Evolutionary conservation across 2,113 vertebrate genomes (phyloP).

Genomic region (Dunckerocampus dactyliophorus): DNA sequence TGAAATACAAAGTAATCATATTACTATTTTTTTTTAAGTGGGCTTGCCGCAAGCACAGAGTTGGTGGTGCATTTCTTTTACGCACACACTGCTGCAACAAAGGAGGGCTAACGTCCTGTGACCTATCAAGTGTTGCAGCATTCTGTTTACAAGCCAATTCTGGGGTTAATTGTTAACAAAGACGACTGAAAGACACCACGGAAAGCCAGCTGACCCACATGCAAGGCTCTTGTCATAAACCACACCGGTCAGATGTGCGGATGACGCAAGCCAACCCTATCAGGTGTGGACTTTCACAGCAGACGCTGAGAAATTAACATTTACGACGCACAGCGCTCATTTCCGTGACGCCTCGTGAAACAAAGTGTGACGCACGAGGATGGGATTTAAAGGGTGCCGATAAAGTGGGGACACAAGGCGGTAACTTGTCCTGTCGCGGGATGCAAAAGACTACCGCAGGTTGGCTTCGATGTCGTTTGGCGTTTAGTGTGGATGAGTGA

Average conservation of each 20-base stretch:
- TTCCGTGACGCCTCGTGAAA: constrained; percentile 8
- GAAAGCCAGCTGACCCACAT: neutral
- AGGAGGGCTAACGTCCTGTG: constrained; percentile 62
- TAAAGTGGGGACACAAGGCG: neutral
- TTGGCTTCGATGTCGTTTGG: constrained; percentile 33
- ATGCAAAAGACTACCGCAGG: neutral
- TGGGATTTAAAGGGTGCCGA: neutral
- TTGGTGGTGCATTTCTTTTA: constrained; percentile 49
- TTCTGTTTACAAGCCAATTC: constrained; percentile 64
- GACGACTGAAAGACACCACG: constrained; percentile 17
- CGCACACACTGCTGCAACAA: constrained; percentile 21
- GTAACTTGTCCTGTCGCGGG: constrained; percentile 6
- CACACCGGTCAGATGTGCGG: neutral
- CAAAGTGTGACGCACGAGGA: constrained; percentile 17
- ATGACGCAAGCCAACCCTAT: neutral
- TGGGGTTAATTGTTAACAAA: constrained; percentile 65
- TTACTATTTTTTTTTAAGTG: constrained; percentile 31
- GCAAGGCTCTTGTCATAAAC: neutral
- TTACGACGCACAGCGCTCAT: neutral
- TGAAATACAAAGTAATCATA: constrained; percentile 56
- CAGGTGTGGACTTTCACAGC: neutral
- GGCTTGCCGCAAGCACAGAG: constrained; percentile 20
- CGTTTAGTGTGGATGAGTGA: constrained; percentile 45
- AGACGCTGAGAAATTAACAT: neutral
- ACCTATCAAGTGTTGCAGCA: constrained; percentile 57